Evolutionary conservation across 2,113 vertebrate species (phyloP).

Genomic region (pig (Sus scrofa)): DNA sequence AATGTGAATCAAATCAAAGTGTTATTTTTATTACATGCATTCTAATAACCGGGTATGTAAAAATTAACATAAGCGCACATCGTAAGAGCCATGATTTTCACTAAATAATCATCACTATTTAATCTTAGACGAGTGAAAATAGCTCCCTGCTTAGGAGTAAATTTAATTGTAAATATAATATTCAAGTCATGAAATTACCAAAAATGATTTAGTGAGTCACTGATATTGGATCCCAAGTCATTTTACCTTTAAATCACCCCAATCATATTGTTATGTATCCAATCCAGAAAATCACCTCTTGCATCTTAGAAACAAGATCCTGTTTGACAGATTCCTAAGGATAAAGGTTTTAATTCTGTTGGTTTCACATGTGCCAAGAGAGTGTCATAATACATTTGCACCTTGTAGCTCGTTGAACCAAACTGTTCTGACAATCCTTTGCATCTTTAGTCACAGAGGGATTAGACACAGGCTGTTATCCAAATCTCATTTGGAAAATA

Average conservation of each 20-base stretch:
- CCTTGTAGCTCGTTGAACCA: slow-evolving; percentile 54
- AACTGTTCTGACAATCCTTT: slow-evolving; percentile 67
- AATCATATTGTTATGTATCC: background rate
- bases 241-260: background rate
- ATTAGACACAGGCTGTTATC: slow-evolving; percentile 46
- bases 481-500: slow-evolving; percentile 62
- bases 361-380: background rate
- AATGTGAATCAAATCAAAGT: background rate
- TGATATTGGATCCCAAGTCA: background rate
- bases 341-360: slow-evolving; percentile 42
- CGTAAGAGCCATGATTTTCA: background rate
- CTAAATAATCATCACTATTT: slow-evolving; percentile 27
- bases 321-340: background rate
- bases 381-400: slow-evolving; percentile 65
- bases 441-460: slow-evolving; percentile 46
- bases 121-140: slow-evolving; percentile 30
- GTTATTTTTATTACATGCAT: background rate
- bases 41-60: background rate
- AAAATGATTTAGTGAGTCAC: background rate
- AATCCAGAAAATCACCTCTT: background rate
- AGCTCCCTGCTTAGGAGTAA: background rate
- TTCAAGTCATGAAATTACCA: background rate
- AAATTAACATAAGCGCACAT: background rate
- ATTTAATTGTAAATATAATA: background rate
- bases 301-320: background rate